These are phyloP conservation scores for Dascillus cervinus DNA, from an alignment of 2,888 invertebrate genomes.

Conservation along the genomic window DNA sequence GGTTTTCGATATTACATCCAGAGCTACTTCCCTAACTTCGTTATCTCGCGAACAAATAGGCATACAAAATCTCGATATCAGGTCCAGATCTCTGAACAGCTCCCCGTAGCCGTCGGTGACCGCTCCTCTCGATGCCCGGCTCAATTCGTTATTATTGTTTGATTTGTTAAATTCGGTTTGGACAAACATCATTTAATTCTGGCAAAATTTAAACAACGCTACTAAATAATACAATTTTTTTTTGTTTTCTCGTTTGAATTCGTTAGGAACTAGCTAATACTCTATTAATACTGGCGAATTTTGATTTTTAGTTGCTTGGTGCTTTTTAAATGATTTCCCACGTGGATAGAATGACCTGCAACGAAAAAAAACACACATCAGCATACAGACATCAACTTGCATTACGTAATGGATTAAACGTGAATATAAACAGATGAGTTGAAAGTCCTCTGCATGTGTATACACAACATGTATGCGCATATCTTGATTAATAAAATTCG, in stretches of 20 bases:
- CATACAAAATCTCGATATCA: conserved; percentile 46
- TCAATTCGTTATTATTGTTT: conserved; percentile 35
- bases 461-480: no score
- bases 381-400: no score
- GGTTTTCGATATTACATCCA: conserved; percentile 46
- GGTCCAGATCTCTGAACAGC: conserved; percentile 40
- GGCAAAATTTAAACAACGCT: conserved; percentile 19
- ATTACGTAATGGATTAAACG: no score
- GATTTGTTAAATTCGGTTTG: conserved; percentile 37
- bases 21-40: conserved; percentile 44
- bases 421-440: no score
- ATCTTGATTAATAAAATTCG: no score
- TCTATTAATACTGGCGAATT: conserved; percentile 29
- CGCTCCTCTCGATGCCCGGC: conserved; percentile 19
- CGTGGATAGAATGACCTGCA: no score
- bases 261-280: conserved; percentile 32
- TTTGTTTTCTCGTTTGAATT: conserved; percentile 9
- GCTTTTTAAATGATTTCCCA: conserved; percentile 1
- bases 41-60: conserved; percentile 48
- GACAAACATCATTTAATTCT: conserved; percentile 34
- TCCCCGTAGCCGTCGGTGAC: conserved; percentile 26
- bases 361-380: no score
- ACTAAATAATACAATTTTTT: conserved; percentile 1
- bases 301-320: conserved; percentile 13
- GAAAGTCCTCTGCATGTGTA: no score